Percentiles rank a stretch among this genome's conserved stretches.
Evolutionary conservation across 2,113 vertebrate genomes (phyloP).

Genomic region (Ailuropoda melanoleuca): DNA sequence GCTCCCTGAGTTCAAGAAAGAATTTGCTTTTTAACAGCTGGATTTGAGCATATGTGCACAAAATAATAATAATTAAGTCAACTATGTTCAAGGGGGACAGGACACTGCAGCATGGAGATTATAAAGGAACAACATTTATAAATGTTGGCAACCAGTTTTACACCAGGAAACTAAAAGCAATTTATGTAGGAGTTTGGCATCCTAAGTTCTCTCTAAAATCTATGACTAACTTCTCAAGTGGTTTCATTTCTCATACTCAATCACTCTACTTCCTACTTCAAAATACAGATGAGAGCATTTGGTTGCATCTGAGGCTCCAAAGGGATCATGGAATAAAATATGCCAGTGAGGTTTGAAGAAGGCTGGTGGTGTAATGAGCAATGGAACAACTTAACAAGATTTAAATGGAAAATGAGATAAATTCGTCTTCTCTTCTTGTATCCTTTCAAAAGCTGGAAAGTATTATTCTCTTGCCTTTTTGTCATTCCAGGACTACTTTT

Average conservation of each 20-base stretch:
- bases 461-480: not conserved
- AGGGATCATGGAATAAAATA: not conserved
- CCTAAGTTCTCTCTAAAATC: constrained; percentile 22
- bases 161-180: constrained; percentile 55
- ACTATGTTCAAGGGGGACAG: constrained; percentile 49
- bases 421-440: not conserved
- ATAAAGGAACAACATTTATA: constrained; percentile 48
- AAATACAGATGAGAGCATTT: not conserved
- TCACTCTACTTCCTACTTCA: constrained; percentile 35
- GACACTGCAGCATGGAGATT: not conserved
- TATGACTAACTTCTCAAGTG: constrained; percentile 45
- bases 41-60: not conserved
- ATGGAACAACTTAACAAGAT: not conserved
- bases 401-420: not conserved
- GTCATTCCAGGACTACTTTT: not conserved
- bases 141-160: constrained; percentile 55
- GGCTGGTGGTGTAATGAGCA: not conserved
- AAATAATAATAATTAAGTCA: constrained; percentile 16
- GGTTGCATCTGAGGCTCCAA: not conserved
- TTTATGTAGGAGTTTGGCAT: constrained; percentile 39
- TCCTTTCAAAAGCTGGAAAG: not conserved
- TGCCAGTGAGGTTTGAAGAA: not conserved
- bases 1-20: not conserved
- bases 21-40: not conserved
- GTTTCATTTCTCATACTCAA: constrained; percentile 45